These are phyloP conservation scores for Neostethus bicornis DNA, from an alignment of 2,797 vertebrate genomes.

Conservation along the genomic window DNA sequence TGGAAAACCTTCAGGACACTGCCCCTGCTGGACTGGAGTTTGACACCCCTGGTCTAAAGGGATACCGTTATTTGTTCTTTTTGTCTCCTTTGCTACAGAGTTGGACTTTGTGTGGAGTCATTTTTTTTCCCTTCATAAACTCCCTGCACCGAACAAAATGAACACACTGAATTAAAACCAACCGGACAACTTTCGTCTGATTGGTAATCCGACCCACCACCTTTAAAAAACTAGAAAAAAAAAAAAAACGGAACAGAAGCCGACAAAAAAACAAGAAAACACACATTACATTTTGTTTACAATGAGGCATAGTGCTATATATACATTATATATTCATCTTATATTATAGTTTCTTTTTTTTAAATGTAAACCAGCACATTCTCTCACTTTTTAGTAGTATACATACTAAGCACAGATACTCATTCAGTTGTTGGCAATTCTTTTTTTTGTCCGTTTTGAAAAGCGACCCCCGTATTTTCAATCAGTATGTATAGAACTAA, in stretches of 20 bases:
- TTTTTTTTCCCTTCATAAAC: constrained; percentile 71
- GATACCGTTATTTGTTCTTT: constrained; percentile 51
- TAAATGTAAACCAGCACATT: constrained; percentile 87
- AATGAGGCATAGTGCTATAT: constrained; percentile 84
- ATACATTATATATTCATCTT: constrained; percentile 83
- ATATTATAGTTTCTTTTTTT: constrained; percentile 74
- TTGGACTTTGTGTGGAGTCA: constrained; percentile 70
- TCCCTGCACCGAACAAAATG: constrained; percentile 58
- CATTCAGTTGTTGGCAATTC: constrained; percentile 64
- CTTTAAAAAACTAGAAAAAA: constrained; percentile 40
- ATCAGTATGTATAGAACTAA: constrained; percentile 76
- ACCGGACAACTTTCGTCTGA: constrained; percentile 46
- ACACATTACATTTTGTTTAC: constrained; percentile 79
- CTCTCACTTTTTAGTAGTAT: constrained; percentile 82
- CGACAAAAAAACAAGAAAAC: constrained; percentile 36
- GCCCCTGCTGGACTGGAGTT: too few species aligned
- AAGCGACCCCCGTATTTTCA: constrained; percentile 42
- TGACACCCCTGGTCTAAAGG: too few species aligned
- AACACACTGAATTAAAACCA: constrained; percentile 35
- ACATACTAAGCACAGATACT: constrained; percentile 82
- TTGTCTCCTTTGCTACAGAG: constrained; percentile 65
- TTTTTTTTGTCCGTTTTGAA: constrained; percentile 9
- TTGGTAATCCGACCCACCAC: constrained; percentile 68
- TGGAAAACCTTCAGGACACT: too few species aligned
- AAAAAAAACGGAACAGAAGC: neutral